Percentiles rank a stretch among this genome's conserved stretches.
Evolutionary conservation across 2,797 vertebrate species (phyloP).

Genomic region (Sebastes nivosus): DNA sequence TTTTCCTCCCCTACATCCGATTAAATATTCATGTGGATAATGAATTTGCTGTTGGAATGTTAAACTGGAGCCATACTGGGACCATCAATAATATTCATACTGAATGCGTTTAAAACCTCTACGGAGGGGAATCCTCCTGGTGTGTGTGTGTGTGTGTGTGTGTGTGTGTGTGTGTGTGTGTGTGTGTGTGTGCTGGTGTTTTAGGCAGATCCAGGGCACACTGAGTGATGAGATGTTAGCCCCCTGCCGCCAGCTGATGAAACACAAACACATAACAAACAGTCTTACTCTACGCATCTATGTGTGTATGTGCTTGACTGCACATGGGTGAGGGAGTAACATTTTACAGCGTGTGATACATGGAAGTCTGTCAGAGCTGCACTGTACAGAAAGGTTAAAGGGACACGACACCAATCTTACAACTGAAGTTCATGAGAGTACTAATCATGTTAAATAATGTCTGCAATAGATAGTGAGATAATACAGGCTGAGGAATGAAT

Average conservation of each 20-base stretch:
- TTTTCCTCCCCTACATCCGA: conserved; percentile 25
- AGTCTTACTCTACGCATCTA: neutral
- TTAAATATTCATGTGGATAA: conserved; percentile 61
- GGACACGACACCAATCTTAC: neutral
- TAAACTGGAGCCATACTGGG: conserved; percentile 48
- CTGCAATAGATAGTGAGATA: neutral
- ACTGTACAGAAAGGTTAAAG: neutral
- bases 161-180: neutral
- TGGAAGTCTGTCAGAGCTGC: neutral
- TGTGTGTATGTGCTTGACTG: neutral
- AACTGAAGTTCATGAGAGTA: neutral
- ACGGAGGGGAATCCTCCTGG: conserved; percentile 22
- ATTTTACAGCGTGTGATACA: neutral
- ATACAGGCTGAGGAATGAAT: neutral
- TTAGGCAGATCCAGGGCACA: conserved; percentile 69
- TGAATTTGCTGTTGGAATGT: conserved; percentile 54
- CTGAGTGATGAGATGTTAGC: conserved; percentile 62
- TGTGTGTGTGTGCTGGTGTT: neutral
- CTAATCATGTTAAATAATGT: neutral
- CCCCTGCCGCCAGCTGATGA: conserved; percentile 50
- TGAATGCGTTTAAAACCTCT: conserved; percentile 42
- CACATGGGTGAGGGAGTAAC: neutral
- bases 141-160: neutral
- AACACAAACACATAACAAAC: conserved; percentile 45
- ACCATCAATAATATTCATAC: conserved; percentile 57